phyloP scores from a whole-genome alignment of 1,140 invertebrate species.

The Oryzaephilus surinamensis region DNA sequence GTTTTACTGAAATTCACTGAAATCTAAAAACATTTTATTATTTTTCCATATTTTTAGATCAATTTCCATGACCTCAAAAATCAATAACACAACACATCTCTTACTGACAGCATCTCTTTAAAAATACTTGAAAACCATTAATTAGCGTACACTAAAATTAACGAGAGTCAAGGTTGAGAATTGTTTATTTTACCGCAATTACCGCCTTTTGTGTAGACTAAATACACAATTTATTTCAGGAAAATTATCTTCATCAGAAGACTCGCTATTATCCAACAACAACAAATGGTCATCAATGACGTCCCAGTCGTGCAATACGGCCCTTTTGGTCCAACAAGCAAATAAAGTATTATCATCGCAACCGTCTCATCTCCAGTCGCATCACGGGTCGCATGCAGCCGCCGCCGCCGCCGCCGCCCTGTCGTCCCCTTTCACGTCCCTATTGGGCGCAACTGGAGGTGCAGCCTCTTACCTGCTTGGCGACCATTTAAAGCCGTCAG shows the following conservation, averaged over 20 bases:
- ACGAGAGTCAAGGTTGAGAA: no score
- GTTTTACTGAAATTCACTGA: no score
- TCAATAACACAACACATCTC: no score
- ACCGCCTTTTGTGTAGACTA: no score
- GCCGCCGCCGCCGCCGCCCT: slow-evolving; percentile 32
- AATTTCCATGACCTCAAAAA: no score
- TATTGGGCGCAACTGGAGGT: slow-evolving; percentile 32
- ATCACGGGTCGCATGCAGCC: slow-evolving; percentile 31
- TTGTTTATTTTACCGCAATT: no score
- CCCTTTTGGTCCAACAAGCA: slow-evolving; percentile 34
- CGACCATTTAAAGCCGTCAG: slow-evolving; percentile 33
- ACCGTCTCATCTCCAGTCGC: slow-evolving; percentile 30
- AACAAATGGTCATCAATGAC: slow-evolving; percentile 38
- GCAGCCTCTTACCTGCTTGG: slow-evolving; percentile 33
- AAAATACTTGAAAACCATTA: no score
- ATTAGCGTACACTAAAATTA: no score
- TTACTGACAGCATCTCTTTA: no score
- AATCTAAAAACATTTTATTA: no score
- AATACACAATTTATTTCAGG: slow-evolving; percentile 35
- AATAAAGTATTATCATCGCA: slow-evolving; percentile 34
- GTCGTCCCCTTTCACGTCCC: slow-evolving; percentile 36
- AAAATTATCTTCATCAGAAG: slow-evolving; percentile 36
- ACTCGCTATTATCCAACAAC: slow-evolving; percentile 34
- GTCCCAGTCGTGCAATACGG: slow-evolving; percentile 35
- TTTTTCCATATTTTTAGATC: no score